Evolutionary conservation across 1,140 invertebrate genomes (phyloP).

Genomic region (Diachasma alloeum): DNA sequence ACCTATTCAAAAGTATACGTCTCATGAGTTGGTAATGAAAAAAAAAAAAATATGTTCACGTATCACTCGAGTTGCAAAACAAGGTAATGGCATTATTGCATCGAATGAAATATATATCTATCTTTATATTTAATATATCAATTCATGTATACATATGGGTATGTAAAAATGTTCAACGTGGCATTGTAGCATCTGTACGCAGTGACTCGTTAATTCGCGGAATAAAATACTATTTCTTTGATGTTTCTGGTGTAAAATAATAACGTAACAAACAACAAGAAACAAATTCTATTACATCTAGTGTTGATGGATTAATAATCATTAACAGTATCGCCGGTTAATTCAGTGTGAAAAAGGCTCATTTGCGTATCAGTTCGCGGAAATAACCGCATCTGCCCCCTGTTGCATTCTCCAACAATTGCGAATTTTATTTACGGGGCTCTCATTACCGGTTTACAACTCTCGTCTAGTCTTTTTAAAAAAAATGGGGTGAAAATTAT

Average conservation of each 20-base stretch:
- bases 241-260: not conserved
- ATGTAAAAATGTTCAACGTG: conserved; percentile 20
- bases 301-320: not conserved
- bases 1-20: not conserved
- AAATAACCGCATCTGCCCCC: not conserved
- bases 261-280: not conserved
- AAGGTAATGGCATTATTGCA: conserved; percentile 14
- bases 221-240: not conserved
- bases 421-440: not conserved
- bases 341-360: not conserved
- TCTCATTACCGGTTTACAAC: not conserved
- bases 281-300: not conserved
- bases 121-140: conserved; percentile 11
- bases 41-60: not conserved
- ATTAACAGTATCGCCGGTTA: not conserved
- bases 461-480: not conserved
- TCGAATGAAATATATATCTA: conserved; percentile 12
- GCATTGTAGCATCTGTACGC: not conserved
- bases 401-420: not conserved
- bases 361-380: not conserved
- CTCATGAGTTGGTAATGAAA: not conserved
- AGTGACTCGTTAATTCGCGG: not conserved
- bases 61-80: not conserved
- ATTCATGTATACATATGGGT: conserved; percentile 16
- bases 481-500: not conserved